phyloP scores from a whole-genome alignment of 2,797 vertebrate species.

The Columba guinea region DNA sequence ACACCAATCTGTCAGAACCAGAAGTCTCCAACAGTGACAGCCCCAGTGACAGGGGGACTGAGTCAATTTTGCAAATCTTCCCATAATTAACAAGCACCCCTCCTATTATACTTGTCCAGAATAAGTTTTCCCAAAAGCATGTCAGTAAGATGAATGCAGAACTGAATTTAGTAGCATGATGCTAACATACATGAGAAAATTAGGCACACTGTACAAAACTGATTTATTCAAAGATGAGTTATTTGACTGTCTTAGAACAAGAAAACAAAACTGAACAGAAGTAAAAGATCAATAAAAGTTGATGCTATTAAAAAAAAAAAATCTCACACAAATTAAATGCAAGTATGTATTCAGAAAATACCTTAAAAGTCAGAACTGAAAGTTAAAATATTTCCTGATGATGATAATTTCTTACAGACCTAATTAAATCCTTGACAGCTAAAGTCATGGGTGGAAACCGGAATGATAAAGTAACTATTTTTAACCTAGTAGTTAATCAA shows the following conservation, averaged over 20 bases:
- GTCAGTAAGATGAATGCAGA: background rate
- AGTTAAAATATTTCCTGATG: background rate
- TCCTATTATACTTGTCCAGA: background rate
- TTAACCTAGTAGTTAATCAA: background rate
- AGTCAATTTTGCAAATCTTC: background rate
- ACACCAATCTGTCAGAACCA: conserved; percentile 40
- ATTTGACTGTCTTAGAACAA: background rate
- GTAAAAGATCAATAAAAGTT: background rate
- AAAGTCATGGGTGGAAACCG: background rate
- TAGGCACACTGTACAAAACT: background rate
- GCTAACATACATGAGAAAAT: background rate
- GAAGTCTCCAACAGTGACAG: background rate
- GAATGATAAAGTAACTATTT: background rate
- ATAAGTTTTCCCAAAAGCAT: background rate
- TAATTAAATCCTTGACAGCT: background rate
- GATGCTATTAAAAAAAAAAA: background rate
- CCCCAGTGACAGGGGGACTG: background rate
- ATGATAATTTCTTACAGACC: background rate
- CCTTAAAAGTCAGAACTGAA: background rate
- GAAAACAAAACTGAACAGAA: background rate
- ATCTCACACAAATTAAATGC: background rate
- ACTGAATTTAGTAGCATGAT: background rate
- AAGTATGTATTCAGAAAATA: background rate
- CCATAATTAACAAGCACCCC: background rate
- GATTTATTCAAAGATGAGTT: background rate